Evolutionary conservation across 2,797 vertebrate species (phyloP), one percentile per base, ranked within the genome.

Genomic region (Poeciliopsis turneri): DNA sequence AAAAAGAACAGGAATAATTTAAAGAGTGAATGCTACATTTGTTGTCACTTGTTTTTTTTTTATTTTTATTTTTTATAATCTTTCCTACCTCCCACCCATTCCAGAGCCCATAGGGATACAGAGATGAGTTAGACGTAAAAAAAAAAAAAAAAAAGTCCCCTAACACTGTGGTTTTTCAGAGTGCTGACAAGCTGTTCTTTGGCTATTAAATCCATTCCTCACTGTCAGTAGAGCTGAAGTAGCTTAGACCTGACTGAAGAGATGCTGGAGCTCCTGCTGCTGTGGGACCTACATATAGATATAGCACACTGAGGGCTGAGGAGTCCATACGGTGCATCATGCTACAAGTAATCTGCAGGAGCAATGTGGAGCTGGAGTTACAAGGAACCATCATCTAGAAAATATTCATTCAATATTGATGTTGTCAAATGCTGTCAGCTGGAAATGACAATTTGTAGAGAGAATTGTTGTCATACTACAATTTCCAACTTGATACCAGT

Each of bases 141-240:
- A n/a, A n/a, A n/a, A n/a, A n/a, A 2, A 43, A 71, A 88, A 81
- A 87, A 81, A 87, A 81, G 82, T 80, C 85, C 87, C 78, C 79
- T 75, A 88, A 93, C 90, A 85, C 81, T 85, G 87, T 90, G 88
- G 73, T 85, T 92, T 91, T 92, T 92, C 84, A 93, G 92, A 93
- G 71, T 94, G 93, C 94, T 95, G 95, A 95, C 95, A 94, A 90
- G 92, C 92, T 90, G 89, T 94, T 95, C 91, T 92, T 80, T 82
- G 89, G 88, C 92, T 95, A 95, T 94, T 95, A 94, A 93, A 95
- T 93, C 92, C 92, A 95, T 95, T 94, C 91, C 91, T 95, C 94
- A 94, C 91, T 94, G 94, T 95, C 94, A 94, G 86, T 87, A 84
- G 73, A 84, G 91, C 86, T 74, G 78, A 80, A 89, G 83, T 84